Evolutionary conservation across 2,797 vertebrate species (phyloP).

Genomic region (Sciurus carolinensis): DNA sequence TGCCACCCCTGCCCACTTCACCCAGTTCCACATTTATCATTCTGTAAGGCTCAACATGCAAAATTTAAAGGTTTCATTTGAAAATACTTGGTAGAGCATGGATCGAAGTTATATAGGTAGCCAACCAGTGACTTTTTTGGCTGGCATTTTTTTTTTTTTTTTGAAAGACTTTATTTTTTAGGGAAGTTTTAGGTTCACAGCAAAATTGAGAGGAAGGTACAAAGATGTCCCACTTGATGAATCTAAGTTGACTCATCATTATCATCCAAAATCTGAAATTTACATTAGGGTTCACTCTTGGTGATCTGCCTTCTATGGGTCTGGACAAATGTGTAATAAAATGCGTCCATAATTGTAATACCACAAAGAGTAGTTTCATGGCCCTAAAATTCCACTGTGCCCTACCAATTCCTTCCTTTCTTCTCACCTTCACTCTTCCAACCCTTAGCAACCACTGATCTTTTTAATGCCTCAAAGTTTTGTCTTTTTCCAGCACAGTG

Average conservation of each 20-base stretch:
- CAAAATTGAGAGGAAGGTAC: background rate
- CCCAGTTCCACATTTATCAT: background rate
- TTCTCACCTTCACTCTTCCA: fast-evolving
- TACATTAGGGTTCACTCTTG: background rate
- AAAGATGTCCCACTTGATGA: background rate
- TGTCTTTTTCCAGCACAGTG: background rate
- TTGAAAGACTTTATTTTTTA: background rate
- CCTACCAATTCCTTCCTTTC: fast-evolving
- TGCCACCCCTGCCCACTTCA: background rate
- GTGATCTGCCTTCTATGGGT: background rate
- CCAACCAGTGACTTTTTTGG: background rate
- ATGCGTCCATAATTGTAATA: too few relatives aligned
- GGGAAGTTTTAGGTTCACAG: background rate
- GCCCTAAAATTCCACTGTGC: background rate
- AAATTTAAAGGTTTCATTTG: background rate
- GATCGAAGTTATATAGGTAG: background rate
- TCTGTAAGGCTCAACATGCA: background rate
- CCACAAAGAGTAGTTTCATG: background rate
- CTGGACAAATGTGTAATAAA: background rate
- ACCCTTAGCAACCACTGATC: background rate
- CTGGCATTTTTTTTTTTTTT: background rate
- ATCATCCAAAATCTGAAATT: background rate
- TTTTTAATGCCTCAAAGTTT: background rate
- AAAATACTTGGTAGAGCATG: background rate
- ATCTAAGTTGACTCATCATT: background rate